Evolutionary conservation across 2,888 invertebrate genomes (phyloP).

Genomic region (Acleris holmiana): DNA sequence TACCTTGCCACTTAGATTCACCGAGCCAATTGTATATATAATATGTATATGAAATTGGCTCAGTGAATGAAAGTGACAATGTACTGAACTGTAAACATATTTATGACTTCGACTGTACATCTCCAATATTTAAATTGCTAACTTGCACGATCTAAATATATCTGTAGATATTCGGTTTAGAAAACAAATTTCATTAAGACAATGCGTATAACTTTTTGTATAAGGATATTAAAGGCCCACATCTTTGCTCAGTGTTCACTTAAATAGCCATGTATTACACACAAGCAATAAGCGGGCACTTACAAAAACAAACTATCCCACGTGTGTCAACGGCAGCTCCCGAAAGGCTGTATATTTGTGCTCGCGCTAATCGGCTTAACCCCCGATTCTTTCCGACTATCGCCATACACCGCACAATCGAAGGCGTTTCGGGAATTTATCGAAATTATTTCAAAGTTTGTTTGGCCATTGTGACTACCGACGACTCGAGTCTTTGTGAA

Average conservation of each 20-base stretch:
- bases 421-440: constrained; percentile 80
- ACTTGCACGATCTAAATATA: too few species aligned
- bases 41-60: too few species aligned
- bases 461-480: constrained; percentile 78
- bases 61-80: too few species aligned
- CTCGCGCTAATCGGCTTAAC: constrained; percentile 80
- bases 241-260: constrained; percentile 17
- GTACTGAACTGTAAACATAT: too few species aligned
- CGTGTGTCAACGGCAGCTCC: constrained; percentile 60
- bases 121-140: too few species aligned
- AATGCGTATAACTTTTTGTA: too few species aligned
- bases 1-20: too few species aligned
- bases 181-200: too few species aligned
- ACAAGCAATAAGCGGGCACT: constrained; percentile 32
- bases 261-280: constrained; percentile 34
- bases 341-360: constrained; percentile 72
- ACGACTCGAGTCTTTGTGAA: constrained; percentile 65
- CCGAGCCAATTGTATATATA: too few species aligned
- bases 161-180: too few species aligned
- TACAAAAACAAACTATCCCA: constrained; percentile 66
- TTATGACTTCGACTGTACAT: too few species aligned
- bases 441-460: constrained; percentile 81
- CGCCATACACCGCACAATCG: constrained; percentile 65
- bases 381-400: constrained; percentile 60
- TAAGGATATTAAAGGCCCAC: too few species aligned